A percentile compares a stretch with the other conserved stretches of the same genome.
Conservation (phyloP, 2,113 vertebrate genomes). For the Pardalotus punctatus region DNA sequence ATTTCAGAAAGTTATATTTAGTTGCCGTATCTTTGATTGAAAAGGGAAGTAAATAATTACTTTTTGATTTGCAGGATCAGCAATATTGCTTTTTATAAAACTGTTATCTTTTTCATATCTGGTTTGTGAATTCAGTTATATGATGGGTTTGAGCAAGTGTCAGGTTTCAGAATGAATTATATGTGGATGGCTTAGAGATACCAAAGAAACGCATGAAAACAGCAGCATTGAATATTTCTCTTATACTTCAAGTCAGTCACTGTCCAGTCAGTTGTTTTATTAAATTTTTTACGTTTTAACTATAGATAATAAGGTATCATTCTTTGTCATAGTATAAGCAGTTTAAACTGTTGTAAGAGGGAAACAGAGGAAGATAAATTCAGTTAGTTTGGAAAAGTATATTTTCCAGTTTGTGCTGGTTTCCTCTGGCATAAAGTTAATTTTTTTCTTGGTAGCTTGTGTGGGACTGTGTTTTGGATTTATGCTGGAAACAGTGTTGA, state of each 20-base stretch:
- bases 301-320: background rate
- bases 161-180: background rate
- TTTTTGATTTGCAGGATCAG: background rate
- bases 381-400: background rate
- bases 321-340: background rate
- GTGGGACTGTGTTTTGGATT: background rate
- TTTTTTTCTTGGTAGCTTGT: background rate
- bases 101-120: background rate
- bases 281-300: background rate
- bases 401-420: background rate
- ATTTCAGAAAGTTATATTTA: background rate
- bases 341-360: background rate
- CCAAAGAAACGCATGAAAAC: background rate
- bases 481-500: background rate
- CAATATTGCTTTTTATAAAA: background rate
- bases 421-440: background rate
- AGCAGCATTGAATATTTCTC: background rate
- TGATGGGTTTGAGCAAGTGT: background rate
- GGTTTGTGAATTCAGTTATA: background rate
- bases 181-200: background rate
- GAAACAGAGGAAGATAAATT: background rate
- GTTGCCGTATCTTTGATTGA: background rate
- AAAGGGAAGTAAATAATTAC: background rate
- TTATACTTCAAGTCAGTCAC: background rate
- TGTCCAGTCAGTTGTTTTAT: background rate